A percentile compares a stretch with the other conserved stretches of the same genome.
These are phyloP conservation scores for Paracyprichromis sp. DNA, from an alignment of 2,113 vertebrate species.

Conservation along the genomic window DNA sequence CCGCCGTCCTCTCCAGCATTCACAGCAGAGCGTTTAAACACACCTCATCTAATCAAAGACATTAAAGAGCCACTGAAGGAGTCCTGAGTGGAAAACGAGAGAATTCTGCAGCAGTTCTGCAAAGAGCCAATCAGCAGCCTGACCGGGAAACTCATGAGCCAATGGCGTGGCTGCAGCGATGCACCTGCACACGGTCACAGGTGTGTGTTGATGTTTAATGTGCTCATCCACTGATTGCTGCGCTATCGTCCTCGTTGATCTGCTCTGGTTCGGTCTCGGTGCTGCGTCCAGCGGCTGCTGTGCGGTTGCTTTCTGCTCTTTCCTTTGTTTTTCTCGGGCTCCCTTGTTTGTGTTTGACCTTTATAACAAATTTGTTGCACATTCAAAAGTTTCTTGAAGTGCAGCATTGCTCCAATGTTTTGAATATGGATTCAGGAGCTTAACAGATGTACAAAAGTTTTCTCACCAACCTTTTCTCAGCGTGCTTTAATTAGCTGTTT, in stretches of 20 bases:
- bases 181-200: not conserved
- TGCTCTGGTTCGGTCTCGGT: not conserved
- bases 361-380: fast-evolving
- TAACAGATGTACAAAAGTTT: fast-evolving
- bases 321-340: not conserved
- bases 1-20: fast-evolving
- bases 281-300: not conserved
- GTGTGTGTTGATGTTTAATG: not conserved
- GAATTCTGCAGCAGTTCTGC: not conserved
- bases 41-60: not conserved
- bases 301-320: not conserved
- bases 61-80: not conserved
- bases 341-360: fast-evolving
- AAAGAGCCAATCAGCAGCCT: not conserved
- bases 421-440: not conserved
- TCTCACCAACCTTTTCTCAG: not conserved
- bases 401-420: too few relatives aligned
- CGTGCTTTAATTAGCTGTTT: not conserved
- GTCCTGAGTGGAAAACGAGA: not conserved
- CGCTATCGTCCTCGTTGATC: fast-evolving
- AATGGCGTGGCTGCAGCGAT: not conserved
- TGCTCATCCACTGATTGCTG: not conserved
- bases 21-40: not conserved
- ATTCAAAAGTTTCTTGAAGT: not conserved
- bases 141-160: not conserved